Evolutionary conservation across 2,888 invertebrate genomes (phyloP).

Genomic region (Parnassius apollo): DNA sequence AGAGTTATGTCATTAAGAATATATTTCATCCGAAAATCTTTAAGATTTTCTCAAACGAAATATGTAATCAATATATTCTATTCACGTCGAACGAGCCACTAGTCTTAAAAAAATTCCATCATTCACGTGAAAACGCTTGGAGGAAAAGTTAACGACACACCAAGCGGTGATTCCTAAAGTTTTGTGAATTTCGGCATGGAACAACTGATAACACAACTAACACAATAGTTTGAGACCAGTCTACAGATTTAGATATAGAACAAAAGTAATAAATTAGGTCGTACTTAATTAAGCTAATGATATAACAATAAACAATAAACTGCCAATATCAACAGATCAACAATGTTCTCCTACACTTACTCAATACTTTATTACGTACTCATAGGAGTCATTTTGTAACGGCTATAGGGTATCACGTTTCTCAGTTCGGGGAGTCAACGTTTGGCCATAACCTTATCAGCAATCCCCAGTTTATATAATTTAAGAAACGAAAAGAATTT

Average conservation of each 20-base stretch:
- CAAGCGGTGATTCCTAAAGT: too few species aligned
- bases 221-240: neutral
- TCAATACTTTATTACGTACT: neutral
- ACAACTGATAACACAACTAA: too few species aligned
- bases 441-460: slow-evolving; percentile 3
- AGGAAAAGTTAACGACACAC: too few species aligned
- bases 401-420: neutral
- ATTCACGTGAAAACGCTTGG: too few species aligned
- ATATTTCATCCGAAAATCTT: too few species aligned
- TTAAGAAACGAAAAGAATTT: slow-evolving; percentile 5
- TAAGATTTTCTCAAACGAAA: too few species aligned
- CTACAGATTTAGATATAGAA: neutral
- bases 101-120: too few species aligned
- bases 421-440: slow-evolving; percentile 14
- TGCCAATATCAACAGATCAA: slow-evolving; percentile 5
- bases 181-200: too few species aligned
- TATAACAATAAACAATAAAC: slow-evolving; percentile 1
- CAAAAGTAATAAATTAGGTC: too few species aligned
- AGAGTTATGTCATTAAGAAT: too few species aligned
- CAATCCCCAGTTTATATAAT: slow-evolving; percentile 14
- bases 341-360: neutral
- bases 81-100: too few species aligned
- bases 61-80: too few species aligned
- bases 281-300: neutral
- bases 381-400: neutral